Evolutionary conservation across 2,797 vertebrate genomes (phyloP).

Genomic region (Thripadectes ignobilis): DNA sequence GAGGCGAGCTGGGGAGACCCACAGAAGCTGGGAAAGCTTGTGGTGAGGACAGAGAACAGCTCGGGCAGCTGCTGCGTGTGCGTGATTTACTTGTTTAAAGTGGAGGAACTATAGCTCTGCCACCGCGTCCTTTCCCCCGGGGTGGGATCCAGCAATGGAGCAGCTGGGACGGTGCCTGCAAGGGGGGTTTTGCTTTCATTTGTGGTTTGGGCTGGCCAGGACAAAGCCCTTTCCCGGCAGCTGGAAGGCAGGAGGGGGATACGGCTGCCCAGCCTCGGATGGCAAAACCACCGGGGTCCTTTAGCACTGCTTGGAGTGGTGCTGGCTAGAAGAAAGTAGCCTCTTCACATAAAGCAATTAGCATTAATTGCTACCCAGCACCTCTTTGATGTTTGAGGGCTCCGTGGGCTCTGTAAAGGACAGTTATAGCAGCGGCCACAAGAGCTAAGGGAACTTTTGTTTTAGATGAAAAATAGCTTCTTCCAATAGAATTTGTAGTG

Average conservation of each 20-base stretch:
- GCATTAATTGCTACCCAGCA: conserved; percentile 28
- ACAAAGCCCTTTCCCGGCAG: background rate
- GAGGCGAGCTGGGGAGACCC: background rate
- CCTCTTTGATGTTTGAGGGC: background rate
- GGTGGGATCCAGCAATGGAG: background rate
- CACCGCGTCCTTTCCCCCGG: fast-evolving
- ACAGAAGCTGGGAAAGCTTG: background rate
- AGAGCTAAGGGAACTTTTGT: background rate
- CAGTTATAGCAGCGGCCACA: background rate
- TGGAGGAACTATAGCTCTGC: background rate
- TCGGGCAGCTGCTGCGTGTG: fast-evolving
- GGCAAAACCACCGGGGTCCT: background rate
- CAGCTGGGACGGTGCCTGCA: background rate
- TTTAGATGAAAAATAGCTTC: background rate
- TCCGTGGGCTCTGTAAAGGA: background rate
- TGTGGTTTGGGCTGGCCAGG: background rate
- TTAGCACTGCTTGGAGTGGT: fast-evolving
- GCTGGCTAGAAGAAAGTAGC: conserved; percentile 24
- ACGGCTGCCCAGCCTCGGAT: background rate
- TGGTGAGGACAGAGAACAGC: background rate
- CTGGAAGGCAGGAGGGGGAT: background rate
- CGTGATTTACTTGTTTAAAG: background rate
- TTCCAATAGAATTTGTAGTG: background rate
- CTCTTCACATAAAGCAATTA: conserved; percentile 30
- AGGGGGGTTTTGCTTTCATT: fast-evolving